Conservation (phyloP, 2,113 vertebrate species). For the Seriola dumerili region DNA sequence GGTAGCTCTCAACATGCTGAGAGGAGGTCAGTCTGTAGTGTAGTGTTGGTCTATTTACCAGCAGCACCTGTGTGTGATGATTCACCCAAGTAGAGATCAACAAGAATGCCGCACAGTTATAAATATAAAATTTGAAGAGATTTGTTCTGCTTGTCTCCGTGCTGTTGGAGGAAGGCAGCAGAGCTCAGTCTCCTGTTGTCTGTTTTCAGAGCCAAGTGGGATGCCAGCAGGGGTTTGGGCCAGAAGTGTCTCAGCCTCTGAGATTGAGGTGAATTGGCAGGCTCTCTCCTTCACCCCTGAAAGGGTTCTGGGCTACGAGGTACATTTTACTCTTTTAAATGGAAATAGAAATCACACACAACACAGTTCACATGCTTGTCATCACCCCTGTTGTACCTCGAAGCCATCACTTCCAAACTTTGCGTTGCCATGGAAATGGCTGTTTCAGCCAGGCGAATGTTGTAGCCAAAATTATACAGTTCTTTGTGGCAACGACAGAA, state of each 20-base stretch:
- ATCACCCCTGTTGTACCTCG: slow-evolving; percentile 69
- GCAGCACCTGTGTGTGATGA: slow-evolving; percentile 62
- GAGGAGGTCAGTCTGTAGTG: slow-evolving; percentile 46
- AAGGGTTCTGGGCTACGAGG: slow-evolving; percentile 95
- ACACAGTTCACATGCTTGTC: slow-evolving; percentile 70
- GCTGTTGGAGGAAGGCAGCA: slow-evolving; percentile 32
- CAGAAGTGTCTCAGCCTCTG: slow-evolving; percentile 90
- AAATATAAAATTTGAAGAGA: slow-evolving; percentile 63
- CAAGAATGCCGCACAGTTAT: slow-evolving; percentile 39
- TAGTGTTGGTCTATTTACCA: slow-evolving; percentile 55
- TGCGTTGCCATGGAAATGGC: slow-evolving; percentile 71
- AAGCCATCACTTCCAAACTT: slow-evolving; percentile 64
- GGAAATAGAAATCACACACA: slow-evolving; percentile 74
- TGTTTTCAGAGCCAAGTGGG: slow-evolving; percentile 89
- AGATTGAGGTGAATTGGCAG: slow-evolving; percentile 93
- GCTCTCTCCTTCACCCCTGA: slow-evolving; percentile 90
- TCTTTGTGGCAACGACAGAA: slow-evolving; percentile 64
- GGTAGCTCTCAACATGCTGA: slow-evolving; percentile 43
- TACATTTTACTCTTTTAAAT: slow-evolving; percentile 82
- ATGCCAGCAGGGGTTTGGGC: slow-evolving; percentile 89
- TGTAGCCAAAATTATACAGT: slow-evolving; percentile 68
- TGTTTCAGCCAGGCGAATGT: slow-evolving; percentile 53
- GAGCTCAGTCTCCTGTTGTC: slow-evolving; percentile 69
- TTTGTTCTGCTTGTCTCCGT: slow-evolving; percentile 60
- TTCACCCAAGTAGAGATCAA: slow-evolving; percentile 62